Base-by-base conservation (phyloP, 2,797 vertebrate genomes). In the Heterohyrax brucei region DNA sequence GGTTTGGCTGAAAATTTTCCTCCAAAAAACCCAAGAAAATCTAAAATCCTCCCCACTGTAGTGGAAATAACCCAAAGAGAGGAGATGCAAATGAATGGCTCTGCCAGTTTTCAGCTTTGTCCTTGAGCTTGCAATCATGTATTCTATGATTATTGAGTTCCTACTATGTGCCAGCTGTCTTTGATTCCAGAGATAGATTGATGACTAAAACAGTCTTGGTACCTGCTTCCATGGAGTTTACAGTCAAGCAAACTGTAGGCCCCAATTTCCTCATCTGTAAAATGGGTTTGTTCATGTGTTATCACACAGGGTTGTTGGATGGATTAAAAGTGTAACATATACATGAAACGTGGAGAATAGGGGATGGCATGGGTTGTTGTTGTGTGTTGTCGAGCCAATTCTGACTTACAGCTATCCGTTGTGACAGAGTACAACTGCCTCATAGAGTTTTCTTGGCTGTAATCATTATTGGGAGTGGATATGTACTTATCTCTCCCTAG, bases 1-100 rank as follows among this genome's bases (percentile, higher is more conserved):
- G 21, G 18, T 46, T 89, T 95, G 73, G 68, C 46, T 85, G 92
- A 84, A 91, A 89, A 77, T 44, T 91, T 92, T 53, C 68, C 78
- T 95, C 91, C 48, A 78, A 90, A 90, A 94, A 89, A 80, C 6
- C 53, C 13, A 68, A 86, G 70, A 56, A 89, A 90, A 48, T 48
- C 56, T 81, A 56, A 85, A 78, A 24, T 46, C 64, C 30, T 93
- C 73, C 80, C 59, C 6, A 50, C 13, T 12, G 4, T 56, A 1
- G 13, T 66, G 19, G 30, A 59, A 66, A 68, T 7, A 28, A 59
- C 61, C 22, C 0, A 62, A 30, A 50, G 46, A 81, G 30, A 44
- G 84, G 56, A 64, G 56, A 70, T 10, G 13, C 12, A 53, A 48
- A 33, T 53, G 72, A 44, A 22, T 68, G 72, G 16, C 64, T 76